These are phyloP conservation scores for Daktulosphaira vitifoliae DNA, from an alignment of 1,140 invertebrate genomes.

Conservation along the genomic window DNA sequence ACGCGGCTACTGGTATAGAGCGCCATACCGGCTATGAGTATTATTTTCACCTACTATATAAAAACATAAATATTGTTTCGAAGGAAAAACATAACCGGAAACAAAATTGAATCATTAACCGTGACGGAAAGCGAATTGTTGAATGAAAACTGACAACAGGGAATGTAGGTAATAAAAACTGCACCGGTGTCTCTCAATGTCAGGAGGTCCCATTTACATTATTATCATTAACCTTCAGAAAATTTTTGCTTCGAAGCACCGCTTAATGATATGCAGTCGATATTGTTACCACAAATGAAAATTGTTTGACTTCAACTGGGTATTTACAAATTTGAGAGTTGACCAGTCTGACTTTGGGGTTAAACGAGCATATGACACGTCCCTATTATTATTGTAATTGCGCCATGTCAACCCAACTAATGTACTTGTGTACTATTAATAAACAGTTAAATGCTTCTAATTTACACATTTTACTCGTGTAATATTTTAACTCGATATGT, in stretches of 20 bases:
- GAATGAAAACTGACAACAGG: constrained; percentile 13
- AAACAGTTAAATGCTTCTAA: too few relatives aligned
- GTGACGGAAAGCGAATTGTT: constrained; percentile 27
- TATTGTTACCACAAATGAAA: too few relatives aligned
- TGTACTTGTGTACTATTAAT: too few relatives aligned
- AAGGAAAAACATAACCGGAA: constrained; percentile 28
- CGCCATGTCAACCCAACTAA: too few relatives aligned
- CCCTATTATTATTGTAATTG: too few relatives aligned
- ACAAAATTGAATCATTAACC: constrained; percentile 16
- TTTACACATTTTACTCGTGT: too few relatives aligned
- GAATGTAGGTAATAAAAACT: constrained; percentile 27
- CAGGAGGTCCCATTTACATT: constrained; percentile 17
- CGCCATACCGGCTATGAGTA: not conserved
- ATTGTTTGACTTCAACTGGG: too few relatives aligned
- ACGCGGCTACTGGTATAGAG: not conserved
- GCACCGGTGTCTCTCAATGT: constrained; percentile 17
- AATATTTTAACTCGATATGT: too few relatives aligned
- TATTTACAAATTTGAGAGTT: too few relatives aligned
- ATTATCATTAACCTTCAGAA: constrained; percentile 20
- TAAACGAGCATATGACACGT: too few relatives aligned
- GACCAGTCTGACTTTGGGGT: too few relatives aligned
- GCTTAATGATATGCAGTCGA: not conserved
- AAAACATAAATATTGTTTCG: constrained; percentile 7
- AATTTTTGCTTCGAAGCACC: not conserved
- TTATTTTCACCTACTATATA: not conserved